Evolutionary conservation across 2,797 vertebrate genomes (phyloP), one percentile per base, ranked within the genome.

Genomic region (Rhinichthys osculus): DNA sequence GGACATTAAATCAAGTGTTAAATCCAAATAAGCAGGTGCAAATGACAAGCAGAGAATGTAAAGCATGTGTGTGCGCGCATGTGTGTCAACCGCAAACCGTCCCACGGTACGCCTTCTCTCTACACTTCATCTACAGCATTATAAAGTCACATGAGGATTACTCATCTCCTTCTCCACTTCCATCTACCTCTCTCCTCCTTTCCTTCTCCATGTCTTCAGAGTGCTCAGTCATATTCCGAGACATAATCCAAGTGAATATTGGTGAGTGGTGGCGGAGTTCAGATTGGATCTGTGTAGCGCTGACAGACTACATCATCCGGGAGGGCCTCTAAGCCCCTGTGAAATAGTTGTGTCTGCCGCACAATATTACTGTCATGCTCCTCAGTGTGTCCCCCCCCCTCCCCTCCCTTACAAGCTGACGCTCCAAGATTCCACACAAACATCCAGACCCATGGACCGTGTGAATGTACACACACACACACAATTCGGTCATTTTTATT

Each of bases 291-390:
- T 91, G 90, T 91, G 90, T 93, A 88, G 89, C 27, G 85, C 89
- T 94, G 93, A 94, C 94, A 94, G 92, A 87, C 91, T 91, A 93
- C 93, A 94, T 92, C 91, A 92, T 91, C 93, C 91, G 88, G 83
- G 92, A 89, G 84, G 73, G 83, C 78, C 74, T 70, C 87, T 91
- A 89, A 87, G 89, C 92, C 86, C 82, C 88, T 91, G 92, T 70
- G 91, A 93, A 92, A 92, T 91, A 93, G 92, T 91, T 91, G 89
- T 89, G 91, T 92, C 92, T 94, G 93, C 90, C 91, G 87, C 77
- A 69, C 85, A 91, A 92, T 91, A 90, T 94, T 90, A 93, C 92
- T 93, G 93, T 95, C 93, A 94, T 88, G 81, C 90, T 90, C 84
- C 89, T 91, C 87, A 90, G 89, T 88, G 42, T 74, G 57, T 27